phyloP scores from a whole-genome alignment of 2,113 vertebrate genomes.

The Dromiciops gliroides region DNA sequence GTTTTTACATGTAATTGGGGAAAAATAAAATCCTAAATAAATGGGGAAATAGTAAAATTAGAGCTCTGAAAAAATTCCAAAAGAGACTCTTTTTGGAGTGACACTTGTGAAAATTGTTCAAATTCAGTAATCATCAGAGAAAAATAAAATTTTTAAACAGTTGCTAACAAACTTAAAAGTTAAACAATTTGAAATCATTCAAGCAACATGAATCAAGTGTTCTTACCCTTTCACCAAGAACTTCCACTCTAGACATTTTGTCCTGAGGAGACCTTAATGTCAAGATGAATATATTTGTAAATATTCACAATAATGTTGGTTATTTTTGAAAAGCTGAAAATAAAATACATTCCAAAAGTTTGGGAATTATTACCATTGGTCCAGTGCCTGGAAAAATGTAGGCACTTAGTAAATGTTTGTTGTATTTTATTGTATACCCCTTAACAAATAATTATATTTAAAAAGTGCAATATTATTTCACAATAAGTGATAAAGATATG shows the following conservation, averaged over 20 bases:
- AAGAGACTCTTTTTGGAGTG: no score
- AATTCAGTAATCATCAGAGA: neutral
- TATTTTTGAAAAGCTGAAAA: no score
- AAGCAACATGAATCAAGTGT: neutral
- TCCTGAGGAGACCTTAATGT: neutral
- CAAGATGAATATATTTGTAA: neutral
- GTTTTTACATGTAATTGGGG: no score
- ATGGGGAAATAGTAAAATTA: no score
- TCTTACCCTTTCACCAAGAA: neutral
- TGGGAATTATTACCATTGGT: no score
- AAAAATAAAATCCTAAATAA: no score
- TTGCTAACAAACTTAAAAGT: neutral
- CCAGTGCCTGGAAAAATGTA: neutral
- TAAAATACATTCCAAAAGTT: no score
- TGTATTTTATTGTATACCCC: neutral
- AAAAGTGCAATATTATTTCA: neutral
- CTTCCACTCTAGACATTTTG: neutral
- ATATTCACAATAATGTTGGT: neutral
- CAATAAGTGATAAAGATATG: neutral
- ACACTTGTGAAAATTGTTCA: neutral
- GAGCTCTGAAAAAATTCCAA: no score
- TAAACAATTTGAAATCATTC: neutral
- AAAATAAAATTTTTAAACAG: neutral
- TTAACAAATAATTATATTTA: neutral
- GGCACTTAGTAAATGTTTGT: neutral